Conservation (phyloP, 2,113 vertebrate species). For the Potamarius usumacintae region DNA sequence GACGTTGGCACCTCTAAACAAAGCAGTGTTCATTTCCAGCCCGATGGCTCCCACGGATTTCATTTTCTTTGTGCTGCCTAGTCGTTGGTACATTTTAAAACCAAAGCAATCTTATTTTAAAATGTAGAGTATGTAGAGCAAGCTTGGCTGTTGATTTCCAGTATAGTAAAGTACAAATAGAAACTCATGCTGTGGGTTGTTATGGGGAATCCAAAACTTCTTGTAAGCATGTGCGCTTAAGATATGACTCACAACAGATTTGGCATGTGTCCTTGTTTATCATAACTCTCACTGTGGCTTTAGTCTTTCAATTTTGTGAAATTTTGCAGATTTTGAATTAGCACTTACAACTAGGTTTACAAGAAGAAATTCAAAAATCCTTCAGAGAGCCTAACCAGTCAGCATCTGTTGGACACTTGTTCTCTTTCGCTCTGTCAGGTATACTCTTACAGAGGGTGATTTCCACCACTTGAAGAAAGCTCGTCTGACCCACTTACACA, state of each 20-base stretch:
- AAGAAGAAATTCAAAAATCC: neutral
- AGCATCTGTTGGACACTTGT: neutral
- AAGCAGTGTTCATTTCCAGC: neutral
- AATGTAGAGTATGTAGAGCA: neutral
- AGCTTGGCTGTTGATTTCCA: constrained; percentile 1
- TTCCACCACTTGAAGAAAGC: constrained; percentile 97
- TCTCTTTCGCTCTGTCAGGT: constrained; percentile 69
- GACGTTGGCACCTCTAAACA: neutral
- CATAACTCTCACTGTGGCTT: neutral
- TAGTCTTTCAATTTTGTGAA: neutral
- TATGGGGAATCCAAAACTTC: neutral
- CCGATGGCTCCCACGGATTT: neutral
- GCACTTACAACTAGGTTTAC: neutral
- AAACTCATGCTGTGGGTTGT: neutral
- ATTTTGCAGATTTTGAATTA: neutral
- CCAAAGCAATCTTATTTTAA: neutral
- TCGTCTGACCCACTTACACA: constrained; percentile 86
- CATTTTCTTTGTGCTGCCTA: too few species aligned
- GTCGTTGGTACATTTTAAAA: too few species aligned
- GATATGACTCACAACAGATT: constrained; percentile 14
- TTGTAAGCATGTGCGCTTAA: neutral
- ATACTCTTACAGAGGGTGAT: constrained; percentile 94
- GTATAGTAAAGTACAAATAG: neutral
- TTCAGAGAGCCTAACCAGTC: neutral
- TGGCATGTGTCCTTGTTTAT: neutral